Conservation (phyloP, 1,140 invertebrate genomes). For the Diplogasteroides magnus region DNA sequence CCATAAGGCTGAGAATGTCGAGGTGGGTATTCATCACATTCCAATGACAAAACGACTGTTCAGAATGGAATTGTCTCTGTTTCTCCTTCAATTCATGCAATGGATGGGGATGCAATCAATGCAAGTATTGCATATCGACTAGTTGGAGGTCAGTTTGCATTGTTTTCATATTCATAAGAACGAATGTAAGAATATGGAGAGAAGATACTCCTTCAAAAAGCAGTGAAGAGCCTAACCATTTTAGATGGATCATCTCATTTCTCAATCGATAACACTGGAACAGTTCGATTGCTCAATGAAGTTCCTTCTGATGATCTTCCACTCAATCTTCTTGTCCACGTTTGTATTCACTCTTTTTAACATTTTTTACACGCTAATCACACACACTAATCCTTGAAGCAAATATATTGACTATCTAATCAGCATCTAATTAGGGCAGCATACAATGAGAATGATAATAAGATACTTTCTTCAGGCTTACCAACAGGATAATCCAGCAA, state of each 20-base stretch:
- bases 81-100: background rate
- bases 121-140: background rate
- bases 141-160: background rate
- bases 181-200: background rate
- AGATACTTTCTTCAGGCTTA: background rate
- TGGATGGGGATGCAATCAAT: background rate
- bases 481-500: background rate
- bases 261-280: background rate
- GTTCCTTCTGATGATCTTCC: no score
- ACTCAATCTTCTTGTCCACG: no score
- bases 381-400: no score
- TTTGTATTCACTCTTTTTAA: no score
- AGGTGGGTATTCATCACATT: background rate
- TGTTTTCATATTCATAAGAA: no score
- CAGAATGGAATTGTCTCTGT: background rate
- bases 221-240: background rate
- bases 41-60: background rate
- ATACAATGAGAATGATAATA: no score
- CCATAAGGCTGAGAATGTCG: background rate
- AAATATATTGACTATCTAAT: no score
- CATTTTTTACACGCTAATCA: no score
- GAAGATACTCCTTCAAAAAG: background rate
- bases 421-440: no score
- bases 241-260: background rate
- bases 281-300: background rate